Base-by-base conservation (phyloP, 2,888 invertebrate species). In the Toxonevra muliebris region DNA sequence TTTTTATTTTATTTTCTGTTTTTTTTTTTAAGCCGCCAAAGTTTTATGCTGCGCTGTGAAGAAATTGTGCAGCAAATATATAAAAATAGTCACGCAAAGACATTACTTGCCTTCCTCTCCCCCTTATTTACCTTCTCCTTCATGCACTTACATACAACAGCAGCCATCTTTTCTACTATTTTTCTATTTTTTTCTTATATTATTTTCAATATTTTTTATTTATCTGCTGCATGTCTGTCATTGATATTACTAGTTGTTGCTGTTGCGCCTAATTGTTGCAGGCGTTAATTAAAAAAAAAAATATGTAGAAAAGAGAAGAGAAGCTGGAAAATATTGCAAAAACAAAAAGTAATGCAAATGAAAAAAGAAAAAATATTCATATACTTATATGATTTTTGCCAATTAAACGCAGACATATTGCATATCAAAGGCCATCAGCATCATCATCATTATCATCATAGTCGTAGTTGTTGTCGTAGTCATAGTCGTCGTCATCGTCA, bases 271-370 rank as follows among this genome's bases (percentile, higher is more conserved):
- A 50, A 61, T 59, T 61, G 41, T 61, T 50, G 42, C 41, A 50
- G 61, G 61, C 61, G 61, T 61, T 61, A 61, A 61, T 61, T 60
- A 60, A 50, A 48, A 48, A 48, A 48, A 20, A 50, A 60, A 40
- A 41, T 3, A 4, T 4, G 43, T n/a, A 40, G 15, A 12, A 15
- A 40, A 12, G 30, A 20, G 30, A 40, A 57, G 17, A 54, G 12
- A 17, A 54, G 19, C 54, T 30, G 2, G 54, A 5, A n/a, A 20
- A 15, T 15, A 48, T 48, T 48, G 5, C 48, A 48, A 58, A 12
- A 58, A 58, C n/a, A n/a, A 17, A 57, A 57, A 53, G n/a, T 2
- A 20, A 19, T 11, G 11, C n/a, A n/a, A 58, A 41, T 12, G 13
- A 45, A 45, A n/a, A n/a, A n/a, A n/a, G n/a, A n/a, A 48, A 15